Evolutionary conservation across 2,113 vertebrate genomes (phyloP).

Genomic region (Otus sunia): DNA sequence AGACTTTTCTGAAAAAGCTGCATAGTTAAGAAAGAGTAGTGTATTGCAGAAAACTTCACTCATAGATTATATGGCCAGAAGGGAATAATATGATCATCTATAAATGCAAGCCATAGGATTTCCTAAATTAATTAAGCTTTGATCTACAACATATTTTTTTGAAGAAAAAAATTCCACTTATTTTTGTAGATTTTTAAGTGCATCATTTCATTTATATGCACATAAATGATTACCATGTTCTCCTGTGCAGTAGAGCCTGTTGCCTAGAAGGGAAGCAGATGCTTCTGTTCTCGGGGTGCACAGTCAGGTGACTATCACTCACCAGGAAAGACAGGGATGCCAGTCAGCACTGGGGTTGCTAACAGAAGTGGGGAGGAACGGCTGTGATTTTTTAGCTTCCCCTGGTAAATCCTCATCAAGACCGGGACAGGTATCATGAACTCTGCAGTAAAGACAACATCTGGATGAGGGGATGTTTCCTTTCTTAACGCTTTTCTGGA

Average conservation of each 20-base stretch:
- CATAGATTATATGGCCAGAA: background rate
- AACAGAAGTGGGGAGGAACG: background rate
- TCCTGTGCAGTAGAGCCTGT: background rate
- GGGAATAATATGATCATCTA: background rate
- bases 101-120: background rate
- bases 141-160: background rate
- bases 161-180: background rate
- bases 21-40: background rate
- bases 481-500: background rate
- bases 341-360: background rate
- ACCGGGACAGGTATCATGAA: background rate
- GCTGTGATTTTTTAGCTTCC: background rate
- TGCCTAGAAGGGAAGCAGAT: background rate
- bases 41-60: background rate
- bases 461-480: background rate
- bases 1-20: background rate
- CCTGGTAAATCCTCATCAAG: background rate
- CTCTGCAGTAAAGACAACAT: background rate
- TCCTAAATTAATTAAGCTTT: constrained; percentile 13
- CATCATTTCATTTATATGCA: background rate
- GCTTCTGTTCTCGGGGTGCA: background rate
- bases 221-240: background rate
- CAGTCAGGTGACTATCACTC: background rate
- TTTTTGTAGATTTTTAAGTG: background rate
- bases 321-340: background rate